Conservation (phyloP, 2,113 vertebrate genomes). For the Gobiocypris rarus region DNA sequence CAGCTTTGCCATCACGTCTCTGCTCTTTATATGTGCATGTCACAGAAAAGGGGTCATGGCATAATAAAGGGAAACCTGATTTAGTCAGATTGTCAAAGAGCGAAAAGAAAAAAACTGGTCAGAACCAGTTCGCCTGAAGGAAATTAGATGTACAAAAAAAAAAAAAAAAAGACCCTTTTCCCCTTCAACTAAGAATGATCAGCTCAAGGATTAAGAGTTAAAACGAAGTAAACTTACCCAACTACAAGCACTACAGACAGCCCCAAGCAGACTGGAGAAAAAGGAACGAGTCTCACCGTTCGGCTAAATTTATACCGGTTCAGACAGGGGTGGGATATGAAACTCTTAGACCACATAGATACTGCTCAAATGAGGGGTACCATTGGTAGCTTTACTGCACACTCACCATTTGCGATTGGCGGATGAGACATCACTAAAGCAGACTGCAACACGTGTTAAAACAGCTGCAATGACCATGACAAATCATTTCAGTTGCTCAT, state of each 20-base stretch:
- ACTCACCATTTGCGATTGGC: conserved; percentile 61
- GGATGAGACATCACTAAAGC: conserved; percentile 41
- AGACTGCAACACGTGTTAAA: conserved; percentile 53
- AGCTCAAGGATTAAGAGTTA: not conserved
- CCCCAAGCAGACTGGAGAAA: conserved; percentile 61
- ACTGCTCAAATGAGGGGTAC: conserved; percentile 53
- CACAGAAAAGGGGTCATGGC: not conserved
- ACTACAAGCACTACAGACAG: conserved; percentile 2
- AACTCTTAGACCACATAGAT: conserved; percentile 42
- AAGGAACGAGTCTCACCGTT: conserved; percentile 69
- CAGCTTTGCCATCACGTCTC: conserved; percentile 39
- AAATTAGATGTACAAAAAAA: not conserved
- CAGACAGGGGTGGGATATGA: conserved; percentile 45
- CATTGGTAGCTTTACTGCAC: conserved; percentile 67
- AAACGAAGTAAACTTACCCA: conserved; percentile 33
- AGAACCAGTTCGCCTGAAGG: not conserved
- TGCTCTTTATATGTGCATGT: not conserved
- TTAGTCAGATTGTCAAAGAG: not conserved
- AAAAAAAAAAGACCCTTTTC: too few species aligned
- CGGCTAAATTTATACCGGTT: conserved; percentile 71
- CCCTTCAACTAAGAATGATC: too few species aligned
- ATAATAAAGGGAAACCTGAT: not conserved
- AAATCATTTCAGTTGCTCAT: conserved; percentile 19
- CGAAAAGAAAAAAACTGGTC: not conserved
- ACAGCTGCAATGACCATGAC: conserved; percentile 62